phyloP scores from a whole-genome alignment of 1,140 invertebrate genomes.

The Aphaenogaster ashmeadi region DNA sequence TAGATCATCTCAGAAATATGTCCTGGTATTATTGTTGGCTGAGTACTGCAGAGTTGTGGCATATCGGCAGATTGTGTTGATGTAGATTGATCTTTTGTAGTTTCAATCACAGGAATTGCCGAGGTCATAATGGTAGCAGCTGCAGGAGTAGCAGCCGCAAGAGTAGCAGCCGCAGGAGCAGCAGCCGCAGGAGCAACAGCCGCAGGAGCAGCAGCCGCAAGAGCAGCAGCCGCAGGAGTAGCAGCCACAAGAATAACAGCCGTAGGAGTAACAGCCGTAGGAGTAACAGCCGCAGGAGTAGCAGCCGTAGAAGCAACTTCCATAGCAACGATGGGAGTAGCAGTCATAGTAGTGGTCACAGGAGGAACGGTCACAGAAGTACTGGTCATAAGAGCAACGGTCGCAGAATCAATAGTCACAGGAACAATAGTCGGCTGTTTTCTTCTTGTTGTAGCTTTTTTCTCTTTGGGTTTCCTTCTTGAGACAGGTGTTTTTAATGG shows the following conservation, averaged over 20 bases:
- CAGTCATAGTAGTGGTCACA: too few species aligned
- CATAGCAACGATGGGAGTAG: too few species aligned
- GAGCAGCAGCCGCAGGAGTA: background rate
- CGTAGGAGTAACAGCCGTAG: background rate
- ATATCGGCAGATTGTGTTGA: background rate
- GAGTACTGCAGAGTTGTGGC: background rate
- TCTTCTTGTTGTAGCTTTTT: conserved; percentile 68
- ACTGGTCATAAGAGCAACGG: background rate
- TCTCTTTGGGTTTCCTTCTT: conserved; percentile 68
- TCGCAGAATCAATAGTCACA: background rate
- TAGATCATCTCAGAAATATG: conserved; percentile 83
- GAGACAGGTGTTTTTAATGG: background rate
- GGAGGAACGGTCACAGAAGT: too few species aligned
- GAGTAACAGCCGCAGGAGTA: background rate
- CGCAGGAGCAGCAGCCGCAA: background rate
- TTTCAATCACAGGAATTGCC: background rate
- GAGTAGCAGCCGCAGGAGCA: background rate
- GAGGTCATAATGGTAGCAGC: background rate
- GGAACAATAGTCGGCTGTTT: conserved; percentile 19
- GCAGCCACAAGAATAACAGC: too few species aligned
- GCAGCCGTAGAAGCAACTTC: background rate
- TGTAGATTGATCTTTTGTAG: background rate
- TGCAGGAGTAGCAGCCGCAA: background rate
- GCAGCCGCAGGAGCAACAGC: background rate
- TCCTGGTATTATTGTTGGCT: conserved; percentile 77